Conservation (phyloP, 1,140 invertebrate species). For the Aphaenogaster floridana region DNA sequence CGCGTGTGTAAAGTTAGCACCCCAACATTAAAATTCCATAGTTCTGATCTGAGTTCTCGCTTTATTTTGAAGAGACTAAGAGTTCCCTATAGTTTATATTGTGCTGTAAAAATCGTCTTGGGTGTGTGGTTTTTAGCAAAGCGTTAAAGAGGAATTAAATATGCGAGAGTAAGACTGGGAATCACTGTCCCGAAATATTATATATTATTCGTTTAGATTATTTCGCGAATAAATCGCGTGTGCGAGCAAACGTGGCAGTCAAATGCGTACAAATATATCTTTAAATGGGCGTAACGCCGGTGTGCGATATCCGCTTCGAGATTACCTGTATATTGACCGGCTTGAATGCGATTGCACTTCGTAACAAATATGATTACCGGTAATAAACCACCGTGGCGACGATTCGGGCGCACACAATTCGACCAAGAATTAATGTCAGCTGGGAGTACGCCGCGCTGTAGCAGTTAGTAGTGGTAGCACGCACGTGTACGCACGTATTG, state of each 20-base stretch:
- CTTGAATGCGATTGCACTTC: constrained; percentile 45
- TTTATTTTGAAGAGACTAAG: no score
- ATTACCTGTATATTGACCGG: constrained; percentile 22
- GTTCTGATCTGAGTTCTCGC: no score
- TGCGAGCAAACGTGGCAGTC: neutral
- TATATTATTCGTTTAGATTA: constrained; percentile 5
- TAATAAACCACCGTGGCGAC: constrained; percentile 62
- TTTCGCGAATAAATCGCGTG: neutral
- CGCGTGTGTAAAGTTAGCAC: no score
- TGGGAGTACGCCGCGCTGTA: neutral
- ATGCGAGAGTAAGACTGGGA: neutral
- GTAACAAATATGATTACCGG: constrained; percentile 61
- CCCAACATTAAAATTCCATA: no score
- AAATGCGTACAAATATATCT: constrained; percentile 9
- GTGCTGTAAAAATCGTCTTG: neutral
- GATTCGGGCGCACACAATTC: constrained; percentile 56
- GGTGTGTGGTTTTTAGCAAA: no score
- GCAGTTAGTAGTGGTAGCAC: neutral
- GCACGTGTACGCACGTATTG: neutral
- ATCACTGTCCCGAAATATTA: neutral
- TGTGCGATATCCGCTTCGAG: neutral
- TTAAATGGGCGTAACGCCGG: neutral
- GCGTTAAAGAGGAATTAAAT: neutral
- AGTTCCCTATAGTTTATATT: no score
- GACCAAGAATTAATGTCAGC: constrained; percentile 74